A percentile compares a stretch with the other conserved stretches of the same genome.
Conservation (phyloP, 2,888 invertebrate species). For the Cremastinae sp. region DNA sequence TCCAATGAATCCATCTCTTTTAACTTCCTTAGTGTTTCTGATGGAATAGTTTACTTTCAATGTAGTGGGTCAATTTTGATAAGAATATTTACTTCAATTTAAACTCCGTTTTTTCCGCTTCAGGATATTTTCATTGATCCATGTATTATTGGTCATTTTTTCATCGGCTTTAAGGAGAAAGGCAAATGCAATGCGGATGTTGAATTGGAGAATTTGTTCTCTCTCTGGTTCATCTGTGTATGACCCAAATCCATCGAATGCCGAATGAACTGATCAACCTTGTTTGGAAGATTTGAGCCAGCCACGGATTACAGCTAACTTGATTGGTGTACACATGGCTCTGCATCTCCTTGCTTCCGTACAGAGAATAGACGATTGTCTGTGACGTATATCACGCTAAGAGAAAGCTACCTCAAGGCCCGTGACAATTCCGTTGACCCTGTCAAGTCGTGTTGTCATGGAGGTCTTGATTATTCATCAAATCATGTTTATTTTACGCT, state of each 20-base stretch:
- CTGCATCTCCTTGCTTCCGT: conserved; percentile 42
- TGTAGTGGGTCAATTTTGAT: too few species aligned
- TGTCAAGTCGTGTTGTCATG: conserved; percentile 9
- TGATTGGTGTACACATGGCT: conserved; percentile 50
- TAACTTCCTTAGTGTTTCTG: conserved; percentile 59
- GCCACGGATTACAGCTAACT: conserved; percentile 37
- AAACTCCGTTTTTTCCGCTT: too few species aligned
- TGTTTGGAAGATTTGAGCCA: conserved; percentile 14
- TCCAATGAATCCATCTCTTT: conserved; percentile 90
- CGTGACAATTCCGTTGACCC: conserved; percentile 50
- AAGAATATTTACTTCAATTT: background rate
- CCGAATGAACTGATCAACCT: conserved; percentile 44
- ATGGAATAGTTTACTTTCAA: too few species aligned
- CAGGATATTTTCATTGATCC: too few species aligned
- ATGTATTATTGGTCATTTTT: too few species aligned
- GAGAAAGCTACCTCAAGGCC: conserved; percentile 37
- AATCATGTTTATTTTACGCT: too few species aligned
- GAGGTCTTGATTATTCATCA: too few species aligned
- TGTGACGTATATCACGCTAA: conserved; percentile 31
- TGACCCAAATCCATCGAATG: conserved; percentile 50
- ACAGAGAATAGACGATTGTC: conserved; percentile 46
- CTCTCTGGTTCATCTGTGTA: conserved; percentile 19
- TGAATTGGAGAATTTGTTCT: conserved; percentile 7
- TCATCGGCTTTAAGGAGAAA: too few species aligned
- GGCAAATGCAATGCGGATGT: conserved; percentile 9